phyloP scores from a whole-genome alignment of 2,888 invertebrate species.

The Acronicta psi region DNA sequence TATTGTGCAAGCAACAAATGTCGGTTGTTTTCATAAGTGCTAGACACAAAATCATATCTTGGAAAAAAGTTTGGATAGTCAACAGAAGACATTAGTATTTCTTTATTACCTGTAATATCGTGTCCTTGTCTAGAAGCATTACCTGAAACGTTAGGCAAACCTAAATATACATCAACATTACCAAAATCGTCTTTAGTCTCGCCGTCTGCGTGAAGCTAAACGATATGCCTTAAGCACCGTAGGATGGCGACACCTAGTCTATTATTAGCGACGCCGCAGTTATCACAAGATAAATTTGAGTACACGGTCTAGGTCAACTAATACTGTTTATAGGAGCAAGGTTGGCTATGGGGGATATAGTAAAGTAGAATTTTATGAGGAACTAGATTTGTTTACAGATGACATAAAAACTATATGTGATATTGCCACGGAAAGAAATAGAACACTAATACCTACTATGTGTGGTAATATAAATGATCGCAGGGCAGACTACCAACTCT shows the following conservation, averaged over 20 bases:
- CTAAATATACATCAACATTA: slow-evolving; percentile 29
- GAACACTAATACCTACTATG: too few species aligned
- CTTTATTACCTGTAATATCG: slow-evolving; percentile 21
- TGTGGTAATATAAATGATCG: too few species aligned
- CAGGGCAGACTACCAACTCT: too few species aligned
- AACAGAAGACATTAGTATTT: slow-evolving; percentile 8
- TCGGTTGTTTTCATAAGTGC: too few species aligned
- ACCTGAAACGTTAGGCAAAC: slow-evolving; percentile 25
- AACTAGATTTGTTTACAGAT: slow-evolving; percentile 18
- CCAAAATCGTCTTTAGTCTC: slow-evolving; percentile 26
- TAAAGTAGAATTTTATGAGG: slow-evolving; percentile 26
- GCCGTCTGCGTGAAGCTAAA: slow-evolving; percentile 37
- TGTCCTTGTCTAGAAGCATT: slow-evolving; percentile 18
- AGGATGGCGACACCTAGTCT: slow-evolving; percentile 63
- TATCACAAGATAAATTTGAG: slow-evolving; percentile 56
- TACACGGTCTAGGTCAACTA: slow-evolving; percentile 66
- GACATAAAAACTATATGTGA: not conserved
- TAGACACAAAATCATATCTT: too few species aligned
- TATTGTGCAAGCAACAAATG: too few species aligned
- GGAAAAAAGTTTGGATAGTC: too few species aligned
- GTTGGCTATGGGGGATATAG: slow-evolving; percentile 41
- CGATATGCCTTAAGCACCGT: slow-evolving; percentile 55
- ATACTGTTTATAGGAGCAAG: slow-evolving; percentile 56
- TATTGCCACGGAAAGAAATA: too few species aligned
- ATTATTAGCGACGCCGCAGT: slow-evolving; percentile 61